Evolutionary conservation across 2,797 vertebrate genomes (phyloP).

Genomic region (Falco peregrinus): DNA sequence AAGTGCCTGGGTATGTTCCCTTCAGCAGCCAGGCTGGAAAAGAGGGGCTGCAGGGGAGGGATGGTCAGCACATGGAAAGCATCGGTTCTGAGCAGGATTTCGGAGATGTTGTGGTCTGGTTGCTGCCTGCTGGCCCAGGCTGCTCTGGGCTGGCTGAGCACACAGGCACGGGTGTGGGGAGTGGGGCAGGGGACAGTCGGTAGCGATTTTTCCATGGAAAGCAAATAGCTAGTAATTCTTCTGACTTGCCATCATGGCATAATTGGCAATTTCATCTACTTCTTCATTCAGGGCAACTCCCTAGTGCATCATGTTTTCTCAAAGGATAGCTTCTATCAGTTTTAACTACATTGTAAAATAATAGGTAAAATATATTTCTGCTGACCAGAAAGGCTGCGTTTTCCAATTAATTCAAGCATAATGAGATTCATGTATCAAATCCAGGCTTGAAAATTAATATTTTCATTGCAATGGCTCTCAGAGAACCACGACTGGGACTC

Average conservation of each 20-base stretch:
- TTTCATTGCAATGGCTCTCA: not conserved
- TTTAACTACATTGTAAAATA: slow-evolving; percentile 16
- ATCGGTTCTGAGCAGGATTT: not conserved
- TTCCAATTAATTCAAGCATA: not conserved
- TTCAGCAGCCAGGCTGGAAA: not conserved
- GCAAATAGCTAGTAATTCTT: not conserved
- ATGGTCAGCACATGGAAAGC: not conserved
- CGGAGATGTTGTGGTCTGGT: not conserved
- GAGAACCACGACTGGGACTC: not conserved
- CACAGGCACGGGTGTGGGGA: not conserved
- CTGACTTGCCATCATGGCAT: not conserved
- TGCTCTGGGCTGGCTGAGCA: not conserved
- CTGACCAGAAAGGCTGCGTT: not conserved
- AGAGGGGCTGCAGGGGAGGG: not conserved
- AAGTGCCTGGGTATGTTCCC: not conserved
- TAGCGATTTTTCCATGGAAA: not conserved
- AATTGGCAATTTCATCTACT: not conserved
- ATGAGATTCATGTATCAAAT: not conserved
- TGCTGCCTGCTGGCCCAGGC: not conserved
- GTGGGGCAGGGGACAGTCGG: not conserved
- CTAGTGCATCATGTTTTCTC: not conserved
- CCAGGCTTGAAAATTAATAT: not conserved
- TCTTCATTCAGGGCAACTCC: slow-evolving; percentile 25
- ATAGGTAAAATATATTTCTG: not conserved
- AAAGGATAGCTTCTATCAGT: not conserved